Base-by-base conservation (phyloP, 2,888 invertebrate species). In the Morpho helenor region DNA sequence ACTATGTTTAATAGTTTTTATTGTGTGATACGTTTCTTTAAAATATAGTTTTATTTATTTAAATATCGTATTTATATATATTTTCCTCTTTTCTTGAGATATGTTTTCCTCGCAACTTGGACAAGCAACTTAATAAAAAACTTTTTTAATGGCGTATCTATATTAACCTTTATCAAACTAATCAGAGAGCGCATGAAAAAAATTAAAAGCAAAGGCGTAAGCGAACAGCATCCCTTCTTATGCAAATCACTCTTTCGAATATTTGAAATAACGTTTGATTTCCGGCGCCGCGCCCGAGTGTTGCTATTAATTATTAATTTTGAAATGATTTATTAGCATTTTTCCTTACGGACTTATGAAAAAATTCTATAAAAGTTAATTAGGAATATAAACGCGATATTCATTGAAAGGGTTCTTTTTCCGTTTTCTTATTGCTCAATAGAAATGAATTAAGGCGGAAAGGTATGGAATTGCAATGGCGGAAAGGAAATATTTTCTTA, bases 271-370 rank as follows among this genome's bases (percentile, higher is more conserved):
- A 79, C 80, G 79, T 85, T 84, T 82, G 86, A 87, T 85, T 54
- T 50, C 46, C 42, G 47, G 52, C 48, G 42, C 49, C 58, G 53
- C 49, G 42, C 31, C 45, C 46, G 60, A 59, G 54, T 60, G 57
- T 56, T 45, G 51, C 48, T 59, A 62, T 62, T 59, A 62, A 87
- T 88, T 87, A 89, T 88, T 88, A 88, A 90, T 88, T 89, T 76
- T 66, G 79, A 74, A 84, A 82, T 87, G 87, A 90, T 88, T 89
- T 88, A 88, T 89, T 60, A 59, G 62, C 59, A 49, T 57, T 52
- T 52, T 62, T 59, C 45, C 47, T 55, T 42, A 39, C 55, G 23
- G 55, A 54, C 48, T 58, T 49, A 50, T 53, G 61, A 56, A 61
- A 16, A 61, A 81, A 79, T 79, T 80, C 76, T 76, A 77, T 75